Base-by-base conservation (phyloP, 1,140 invertebrate genomes). In the Hycleus cichorii region DNA sequence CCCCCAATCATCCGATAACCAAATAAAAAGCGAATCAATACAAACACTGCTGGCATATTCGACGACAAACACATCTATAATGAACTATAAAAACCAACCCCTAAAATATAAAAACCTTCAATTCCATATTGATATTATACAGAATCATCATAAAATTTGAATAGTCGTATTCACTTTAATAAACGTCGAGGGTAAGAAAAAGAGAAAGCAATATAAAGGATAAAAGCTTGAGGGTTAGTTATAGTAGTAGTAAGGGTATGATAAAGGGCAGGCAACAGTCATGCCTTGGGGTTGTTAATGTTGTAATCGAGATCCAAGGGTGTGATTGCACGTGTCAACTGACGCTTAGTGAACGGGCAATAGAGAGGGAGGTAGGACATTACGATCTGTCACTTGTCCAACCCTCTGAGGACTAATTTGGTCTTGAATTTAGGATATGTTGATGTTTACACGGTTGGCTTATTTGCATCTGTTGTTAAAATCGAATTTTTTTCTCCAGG, bases 231-330 rank as follows among this genome's bases (percentile, higher is more conserved):
- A 52, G 49, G 47, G 47, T 9, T 9, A 3, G 45, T 10, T 32
- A 32, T 25, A 32, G 47, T 11, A 7, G 10, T 7, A 26, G 3
- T 50, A 48, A 27, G 54, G 49, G 38, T 25, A 42, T 25, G 10
- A 18, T 18, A 18, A 12, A 27, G 18, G 9, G 3, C 3, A 10
- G 38, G 12, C 10, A 44, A 45, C 38, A 44, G 26, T 18, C 45
- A 60, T 43, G 39, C 58, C 61, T 51, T 47, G 38, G 58, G 60
- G 62, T 63, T 65, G 64, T 60, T 63, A 63, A 63, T 63, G 64
- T 63, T 65, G 64, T 63, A 65, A 65, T 65, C 61, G 61, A 65
- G 60, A 65, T 65, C 54, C 53, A 50, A 63, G 63, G 63, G 63
- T 65, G 63, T 59, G 63, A 65, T 65, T 60, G 54, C 63, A 62